Evolutionary conservation across 1,140 invertebrate genomes (phyloP).

Genomic region (Heterodera carotae): DNA sequence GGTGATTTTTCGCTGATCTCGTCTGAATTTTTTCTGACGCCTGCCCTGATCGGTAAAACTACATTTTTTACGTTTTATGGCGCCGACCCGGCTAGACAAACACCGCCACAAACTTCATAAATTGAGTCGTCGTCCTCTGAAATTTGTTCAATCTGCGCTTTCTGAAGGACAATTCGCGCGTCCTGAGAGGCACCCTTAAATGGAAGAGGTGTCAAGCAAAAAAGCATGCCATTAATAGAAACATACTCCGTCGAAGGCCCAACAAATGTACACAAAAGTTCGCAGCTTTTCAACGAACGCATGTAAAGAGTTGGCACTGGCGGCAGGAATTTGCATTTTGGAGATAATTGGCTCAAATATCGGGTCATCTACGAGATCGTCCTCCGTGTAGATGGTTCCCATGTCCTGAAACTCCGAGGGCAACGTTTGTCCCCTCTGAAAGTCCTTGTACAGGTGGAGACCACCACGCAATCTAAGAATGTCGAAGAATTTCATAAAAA

Average conservation of each 20-base stretch:
- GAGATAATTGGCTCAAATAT: constrained; percentile 15
- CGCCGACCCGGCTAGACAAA: too few relatives aligned
- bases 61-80: too few relatives aligned
- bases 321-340: constrained; percentile 9
- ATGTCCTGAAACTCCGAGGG: constrained; percentile 26
- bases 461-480: constrained; percentile 34
- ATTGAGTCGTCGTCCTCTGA: constrained; percentile 16
- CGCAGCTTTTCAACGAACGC: constrained; percentile 25
- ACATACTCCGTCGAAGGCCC: constrained; percentile 28
- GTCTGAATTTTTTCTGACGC: too few relatives aligned
- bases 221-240: neutral
- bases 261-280: constrained; percentile 20
- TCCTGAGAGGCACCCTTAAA: constrained; percentile 23
- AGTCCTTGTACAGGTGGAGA: constrained; percentile 35
- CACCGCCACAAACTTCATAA: too few relatives aligned
- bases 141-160: constrained; percentile 3
- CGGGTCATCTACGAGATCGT: constrained; percentile 25
- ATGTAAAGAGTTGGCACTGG: neutral
- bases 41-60: too few relatives aligned
- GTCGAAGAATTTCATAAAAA: neutral
- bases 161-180: constrained; percentile 26
- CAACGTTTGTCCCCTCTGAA: constrained; percentile 19
- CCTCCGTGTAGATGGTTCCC: constrained; percentile 14
- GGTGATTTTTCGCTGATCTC: too few relatives aligned
- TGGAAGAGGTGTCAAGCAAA: neutral